Base-by-base conservation (phyloP, 2,888 invertebrate genomes). In the Iselma pallidipennis region DNA sequence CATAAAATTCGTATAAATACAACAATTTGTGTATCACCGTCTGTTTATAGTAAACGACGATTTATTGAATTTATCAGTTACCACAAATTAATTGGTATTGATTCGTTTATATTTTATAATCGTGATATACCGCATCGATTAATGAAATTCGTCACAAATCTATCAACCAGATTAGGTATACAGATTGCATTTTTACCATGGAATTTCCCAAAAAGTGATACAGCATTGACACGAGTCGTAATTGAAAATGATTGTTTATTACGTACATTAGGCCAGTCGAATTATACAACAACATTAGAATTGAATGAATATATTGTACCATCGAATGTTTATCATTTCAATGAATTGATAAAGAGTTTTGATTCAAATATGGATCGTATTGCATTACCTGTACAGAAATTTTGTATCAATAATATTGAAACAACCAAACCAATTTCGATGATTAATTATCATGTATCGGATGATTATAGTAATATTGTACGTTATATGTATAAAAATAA, bases 281-380 rank as follows among this genome's bases (percentile, higher is more conserved):
- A 84, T 66, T 85, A 85, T 77, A 84, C 84, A 0, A 80, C 84
- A 60, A 83, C 86, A 0, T 74, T 89, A 31, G 83, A 87, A 0
- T 87, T 89, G 85, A 86, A 89, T 71, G 89, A 91, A 70, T 90
- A 86, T 70, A 74, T 90, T 52, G 86, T 88, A 29, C 87, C 89
- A 2, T 82, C 85, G 64, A 82, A 85, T 50, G 86, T 87, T 69
- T 84, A 82, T 65, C 84, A 83, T 28, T 75, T 88, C 1, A 83
- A 83, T 64, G 84, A 84, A 53, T 79, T 88, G 45, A 74, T 89
- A 50, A 80, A 81, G 59, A 85, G 86, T 64, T 83, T 84, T 66
- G 84, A 86, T 72, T 82, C 83, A 49, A 66, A 66, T 26, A 62
- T 68, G n/a, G 69, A 71, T 26, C 69, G 72, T 56, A 59, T 78